These are phyloP conservation scores for Leontocebus nigricollis DNA, from an alignment of 2,797 vertebrate species.

Conservation along the genomic window DNA sequence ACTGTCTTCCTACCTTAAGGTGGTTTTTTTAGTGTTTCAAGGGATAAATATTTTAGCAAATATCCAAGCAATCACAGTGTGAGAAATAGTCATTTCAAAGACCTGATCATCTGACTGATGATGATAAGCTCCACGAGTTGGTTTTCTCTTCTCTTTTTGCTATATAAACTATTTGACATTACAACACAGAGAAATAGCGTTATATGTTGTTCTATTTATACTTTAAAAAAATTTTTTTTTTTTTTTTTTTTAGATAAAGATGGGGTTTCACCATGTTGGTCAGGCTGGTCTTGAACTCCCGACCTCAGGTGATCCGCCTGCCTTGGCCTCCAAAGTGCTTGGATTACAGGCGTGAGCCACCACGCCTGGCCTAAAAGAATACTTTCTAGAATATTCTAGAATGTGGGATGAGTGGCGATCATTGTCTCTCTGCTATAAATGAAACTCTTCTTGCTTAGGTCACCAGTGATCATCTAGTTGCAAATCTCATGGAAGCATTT, in stretches of 20 bases:
- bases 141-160: not conserved
- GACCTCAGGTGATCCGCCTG: too few species aligned
- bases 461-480: not conserved
- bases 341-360: too few species aligned
- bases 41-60: conserved; percentile 33
- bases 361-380: not conserved
- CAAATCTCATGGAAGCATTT: not conserved
- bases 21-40: not conserved
- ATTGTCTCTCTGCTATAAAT: not conserved
- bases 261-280: too few species aligned
- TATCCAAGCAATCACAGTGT: not conserved
- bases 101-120: not conserved
- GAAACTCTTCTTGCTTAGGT: not conserved
- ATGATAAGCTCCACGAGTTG: not conserved
- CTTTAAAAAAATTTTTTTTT: too few species aligned
- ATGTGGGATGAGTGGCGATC: not conserved
- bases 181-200: not conserved
- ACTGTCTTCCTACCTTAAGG: not conserved
- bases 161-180: not conserved
- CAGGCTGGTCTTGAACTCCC: too few species aligned
- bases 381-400: conserved; percentile 17
- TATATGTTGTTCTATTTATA: not conserved
- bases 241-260: too few species aligned
- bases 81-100: conserved; percentile 23
- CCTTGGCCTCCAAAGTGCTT: too few species aligned